Base-by-base conservation (phyloP, 1,140 invertebrate species). In the Zaprionus ornatus region DNA sequence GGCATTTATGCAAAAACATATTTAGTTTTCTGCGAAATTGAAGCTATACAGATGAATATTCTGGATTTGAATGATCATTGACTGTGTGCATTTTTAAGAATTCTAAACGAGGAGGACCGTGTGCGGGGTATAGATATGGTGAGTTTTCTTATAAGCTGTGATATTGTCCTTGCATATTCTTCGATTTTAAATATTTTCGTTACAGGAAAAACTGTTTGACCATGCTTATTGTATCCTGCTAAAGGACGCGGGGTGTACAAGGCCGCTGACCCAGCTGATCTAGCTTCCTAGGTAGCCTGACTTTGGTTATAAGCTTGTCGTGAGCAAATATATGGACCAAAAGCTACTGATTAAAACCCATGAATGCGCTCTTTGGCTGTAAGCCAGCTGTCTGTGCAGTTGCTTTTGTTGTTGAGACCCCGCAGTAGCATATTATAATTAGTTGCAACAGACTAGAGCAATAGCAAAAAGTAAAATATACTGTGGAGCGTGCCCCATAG, bases 401-500 rank as follows among this genome's bases (percentile, higher is more conserved):
- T 48, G 66, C 40, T 48, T 69, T 64, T 42, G n/a, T 17, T 45
- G 40, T 74, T 55, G 69, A 66, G 55, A 25, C 45, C 55, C 55
- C 35, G 35, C 35, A 4, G 59, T 19, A 73, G 50, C 70, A 74
- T 59, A 79, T 68, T 83, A 67, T 83, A 70, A 83, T 83, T 78
- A 78, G 76, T 52, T 60, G 64, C 60, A 72, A 45, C 42, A 29
- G 65, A 23, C 21, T 56, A 69, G 35, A 61, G 32, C 63, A 72
- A 79, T 19, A 80, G 78, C 56, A 81, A 32, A 3, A 32, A 32
- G 29, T 32, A 32, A 9, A 32, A 10, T 9, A 32, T 10, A 10
- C 9, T 32, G 29, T 32, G 2, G 9, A 32, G 29, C 9, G 29
- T 32, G 9, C 29, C 9, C 9, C 9, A 10, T 9, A 32, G 29